Evolutionary conservation across 2,888 invertebrate species (phyloP), one percentile per base, ranked within the genome.

Genomic region (Drosophila pegasa): DNA sequence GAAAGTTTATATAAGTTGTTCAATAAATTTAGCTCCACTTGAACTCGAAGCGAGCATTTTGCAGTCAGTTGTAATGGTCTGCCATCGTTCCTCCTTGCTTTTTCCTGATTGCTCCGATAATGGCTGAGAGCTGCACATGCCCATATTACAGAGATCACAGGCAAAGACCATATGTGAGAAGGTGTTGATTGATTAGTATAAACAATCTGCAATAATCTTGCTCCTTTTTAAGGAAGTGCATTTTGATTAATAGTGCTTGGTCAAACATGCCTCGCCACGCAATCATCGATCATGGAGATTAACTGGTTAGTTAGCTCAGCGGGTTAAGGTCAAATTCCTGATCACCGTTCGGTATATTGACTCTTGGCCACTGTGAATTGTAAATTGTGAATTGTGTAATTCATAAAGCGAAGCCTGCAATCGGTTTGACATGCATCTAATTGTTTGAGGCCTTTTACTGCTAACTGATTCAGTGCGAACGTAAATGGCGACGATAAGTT

Each of bases 381-480:
- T 25, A n/a, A n/a, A 45, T 27, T 45, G 45, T 27, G 45, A 45
- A 29, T 62, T 54, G 38, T 54, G 58, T 72, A 77, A 66, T 64
- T 71, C 56, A 47, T 48, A 59, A 45, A 59, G 16, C 12, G 60
- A 38, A 22, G 33, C 55, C 43, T 47, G 59, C 65, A 78, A 75
- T 81, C 77, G 80, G 51, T 51, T 77, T 68, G 77, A 80, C 77
- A 80, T 71, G 61, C 77, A 75, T 81, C 79, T 88, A 85, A 85
- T 88, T 88, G 84, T 85, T 85, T 87, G 59, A 74, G 67, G 79
- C 84, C 89, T 76, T 85, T 87, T 85, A 75, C 66, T 85, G 80
- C 73, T 75, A 65, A 85, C 70, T 76, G 67, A 74, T 78, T 78
- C 77, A 72, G 51, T 31, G 68, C 33, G 61, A 54, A 55, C 74